Conservation (phyloP, 2,113 vertebrate species). For the Riparia riparia region DNA sequence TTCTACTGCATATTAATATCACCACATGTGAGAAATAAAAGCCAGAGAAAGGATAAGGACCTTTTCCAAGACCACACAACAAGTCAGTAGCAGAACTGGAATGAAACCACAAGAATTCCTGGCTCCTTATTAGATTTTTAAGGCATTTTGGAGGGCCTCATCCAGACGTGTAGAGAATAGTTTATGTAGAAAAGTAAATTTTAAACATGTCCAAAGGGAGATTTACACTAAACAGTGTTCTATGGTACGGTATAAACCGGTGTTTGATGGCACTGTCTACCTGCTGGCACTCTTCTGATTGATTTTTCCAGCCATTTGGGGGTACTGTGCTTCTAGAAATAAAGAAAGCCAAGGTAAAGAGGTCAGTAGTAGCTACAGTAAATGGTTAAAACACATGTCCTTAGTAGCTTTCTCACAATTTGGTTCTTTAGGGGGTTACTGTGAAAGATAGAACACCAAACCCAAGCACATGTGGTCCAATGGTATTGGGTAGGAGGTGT, state of each 20-base stretch:
- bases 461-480: fast-evolving
- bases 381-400: background rate
- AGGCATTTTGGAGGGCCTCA: slow-evolving; percentile 44
- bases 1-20: slow-evolving; percentile 36
- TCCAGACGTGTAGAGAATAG: background rate
- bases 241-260: fast-evolving
- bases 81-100: slow-evolving; percentile 54
- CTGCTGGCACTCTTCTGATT: slow-evolving; percentile 2
- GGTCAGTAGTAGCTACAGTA: background rate
- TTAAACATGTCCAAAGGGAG: background rate
- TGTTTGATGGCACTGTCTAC: slow-evolving; percentile 13
- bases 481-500: fast-evolving
- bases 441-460: background rate
- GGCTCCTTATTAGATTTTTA: slow-evolving; percentile 44
- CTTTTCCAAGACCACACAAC: slow-evolving; percentile 68
- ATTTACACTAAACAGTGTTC: background rate
- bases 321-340: background rate
- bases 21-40: slow-evolving; percentile 30
- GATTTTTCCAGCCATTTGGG: slow-evolving; percentile 27
- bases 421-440: background rate
- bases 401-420: background rate
- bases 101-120: slow-evolving; percentile 67
- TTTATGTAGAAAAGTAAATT: background rate
- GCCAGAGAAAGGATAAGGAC: slow-evolving; percentile 3
- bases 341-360: slow-evolving; percentile 14